phyloP scores from a whole-genome alignment of 2,888 invertebrate genomes.

The Hyppa rectilinea region DNA sequence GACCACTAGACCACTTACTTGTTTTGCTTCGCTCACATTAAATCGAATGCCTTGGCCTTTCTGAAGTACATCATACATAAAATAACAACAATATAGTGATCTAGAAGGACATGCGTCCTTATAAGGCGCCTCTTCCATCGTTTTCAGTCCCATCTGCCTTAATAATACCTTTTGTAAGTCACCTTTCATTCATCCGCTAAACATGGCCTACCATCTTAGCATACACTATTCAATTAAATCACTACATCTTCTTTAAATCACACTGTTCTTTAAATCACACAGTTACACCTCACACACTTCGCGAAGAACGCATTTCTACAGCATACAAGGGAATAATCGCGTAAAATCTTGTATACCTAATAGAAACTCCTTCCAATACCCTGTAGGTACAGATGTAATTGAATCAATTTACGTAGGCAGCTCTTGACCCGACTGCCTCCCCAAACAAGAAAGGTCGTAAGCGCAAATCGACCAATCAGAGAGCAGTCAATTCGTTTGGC shows the following conservation, averaged over 20 bases:
- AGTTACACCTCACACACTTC: neutral
- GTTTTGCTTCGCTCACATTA: too few relatives aligned
- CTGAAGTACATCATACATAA: neutral
- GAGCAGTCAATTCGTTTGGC: conserved; percentile 7
- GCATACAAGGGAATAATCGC: neutral
- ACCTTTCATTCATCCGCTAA: too few relatives aligned
- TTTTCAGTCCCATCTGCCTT: neutral
- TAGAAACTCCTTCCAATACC: neutral
- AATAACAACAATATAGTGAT: too few relatives aligned
- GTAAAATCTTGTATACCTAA: neutral
- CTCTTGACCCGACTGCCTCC: conserved; percentile 24
- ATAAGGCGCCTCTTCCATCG: neutral
- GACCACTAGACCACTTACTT: too few relatives aligned
- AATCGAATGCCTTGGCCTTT: too few relatives aligned
- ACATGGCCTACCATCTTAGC: neutral
- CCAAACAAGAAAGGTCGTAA: conserved; percentile 19
- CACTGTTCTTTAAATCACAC: neutral
- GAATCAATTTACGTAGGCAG: conserved; percentile 29
- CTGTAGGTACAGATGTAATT: conserved; percentile 29
- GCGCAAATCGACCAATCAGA: conserved; percentile 45
- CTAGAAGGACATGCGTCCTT: too few relatives aligned
- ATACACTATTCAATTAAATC: neutral
- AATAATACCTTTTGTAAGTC: neutral
- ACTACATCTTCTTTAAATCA: neutral
- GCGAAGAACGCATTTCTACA: neutral